Evolutionary conservation across 2,888 invertebrate species (phyloP), one percentile per base, ranked within the genome.

Genomic region (Malthinus seriepunctatus): DNA sequence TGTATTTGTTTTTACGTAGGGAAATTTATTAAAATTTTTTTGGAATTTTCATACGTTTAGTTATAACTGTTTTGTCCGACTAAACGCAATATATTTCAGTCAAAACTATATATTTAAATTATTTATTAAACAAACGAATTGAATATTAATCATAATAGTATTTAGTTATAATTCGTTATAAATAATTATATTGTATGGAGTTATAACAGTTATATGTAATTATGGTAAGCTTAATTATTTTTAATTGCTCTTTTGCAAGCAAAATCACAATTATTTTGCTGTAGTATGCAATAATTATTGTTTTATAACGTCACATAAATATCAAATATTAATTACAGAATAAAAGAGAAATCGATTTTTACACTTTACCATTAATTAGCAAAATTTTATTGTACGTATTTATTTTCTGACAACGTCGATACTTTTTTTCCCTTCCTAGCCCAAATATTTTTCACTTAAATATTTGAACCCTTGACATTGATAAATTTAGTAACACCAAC

Each of bases 111-210:
- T 45, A 15, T 50, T 50, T 56, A 44, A 50, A 42, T 15, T 48
- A 33, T 31, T 23, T 47, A 55, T 51, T 35, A 51, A 60, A 60
- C 51, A 47, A 56, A 51, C 51, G 51, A 47, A 56, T 55, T 51
- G 51, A 51, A 56, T 56, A 55, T 51, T 60, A 60, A 60, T 60
- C 46, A 51, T 37, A 46, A 46, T 46, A 42, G 46, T 48, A 38
- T 55, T 55, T 46, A 56, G 55, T 60, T 55, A 56, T 56, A 44
- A 34, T 32, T 31, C 46, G 37, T 42, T 50, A 56, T 48, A 42
- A 60, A 51, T 56, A 60, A 56, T 56, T 50, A 51, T 32, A 60
- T 51, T 34, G 48, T 39, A 60, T 60, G 45, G 56, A 60, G 51
- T 56, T 60, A 46, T 46, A 38, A 51, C 60, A 34, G 60, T 47